Percentiles rank a stretch among this genome's conserved stretches.
Conservation (phyloP, 2,888 invertebrate species). For the Nasonovia ribisnigri region DNA sequence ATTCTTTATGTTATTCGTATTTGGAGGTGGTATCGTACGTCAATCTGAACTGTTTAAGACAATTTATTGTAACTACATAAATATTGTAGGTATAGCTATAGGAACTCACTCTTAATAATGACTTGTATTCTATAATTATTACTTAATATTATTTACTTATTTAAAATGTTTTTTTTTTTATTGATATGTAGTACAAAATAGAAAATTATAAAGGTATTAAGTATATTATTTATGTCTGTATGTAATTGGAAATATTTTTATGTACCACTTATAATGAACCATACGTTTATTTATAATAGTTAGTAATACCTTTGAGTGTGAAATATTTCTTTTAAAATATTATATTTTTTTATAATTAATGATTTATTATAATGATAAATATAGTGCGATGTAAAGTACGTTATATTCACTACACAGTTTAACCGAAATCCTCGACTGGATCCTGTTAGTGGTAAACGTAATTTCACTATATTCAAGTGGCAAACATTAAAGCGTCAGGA, state of each 20-base stretch:
- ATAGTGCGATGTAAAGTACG: background rate
- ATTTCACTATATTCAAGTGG: background rate
- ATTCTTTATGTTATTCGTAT: no score
- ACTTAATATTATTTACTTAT: background rate
- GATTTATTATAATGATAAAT: background rate
- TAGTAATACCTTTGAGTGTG: background rate
- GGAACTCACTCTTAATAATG: background rate
- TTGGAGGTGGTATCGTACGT: no score
- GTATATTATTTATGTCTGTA: background rate
- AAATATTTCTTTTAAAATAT: background rate
- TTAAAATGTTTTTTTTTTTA: background rate
- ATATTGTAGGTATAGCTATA: background rate
- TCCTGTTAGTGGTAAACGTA: background rate
- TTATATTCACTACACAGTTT: background rate
- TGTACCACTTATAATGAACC: background rate
- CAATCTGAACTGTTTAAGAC: no score
- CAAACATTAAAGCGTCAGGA: conserved; percentile 11
- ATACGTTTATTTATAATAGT: background rate
- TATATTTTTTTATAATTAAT: background rate
- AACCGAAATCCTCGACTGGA: background rate
- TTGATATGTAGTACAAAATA: background rate
- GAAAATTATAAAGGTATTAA: background rate
- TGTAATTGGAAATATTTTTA: background rate
- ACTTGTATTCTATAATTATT: background rate
- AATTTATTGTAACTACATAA: no score